Conservation (phyloP, 2,797 vertebrate genomes). For the Lithobates sylvaticus region DNA sequence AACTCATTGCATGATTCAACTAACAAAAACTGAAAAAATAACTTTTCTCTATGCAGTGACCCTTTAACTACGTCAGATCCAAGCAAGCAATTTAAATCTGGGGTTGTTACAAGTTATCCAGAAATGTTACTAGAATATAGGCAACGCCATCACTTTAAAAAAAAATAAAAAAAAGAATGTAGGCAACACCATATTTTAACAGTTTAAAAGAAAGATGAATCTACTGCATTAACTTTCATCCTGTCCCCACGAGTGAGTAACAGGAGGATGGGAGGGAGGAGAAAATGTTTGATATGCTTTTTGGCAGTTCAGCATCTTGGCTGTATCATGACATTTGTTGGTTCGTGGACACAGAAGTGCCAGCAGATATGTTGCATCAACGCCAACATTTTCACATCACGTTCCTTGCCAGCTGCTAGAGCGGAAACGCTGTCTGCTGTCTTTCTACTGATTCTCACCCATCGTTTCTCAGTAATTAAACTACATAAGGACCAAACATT, state of each 20-base stretch:
- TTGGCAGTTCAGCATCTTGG: slow-evolving; percentile 45
- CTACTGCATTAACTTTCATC: slow-evolving; percentile 25
- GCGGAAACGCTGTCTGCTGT: slow-evolving; percentile 38
- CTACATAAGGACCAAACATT: slow-evolving; percentile 44
- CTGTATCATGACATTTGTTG: slow-evolving; percentile 50
- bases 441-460: slow-evolving; percentile 41
- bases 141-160: neutral
- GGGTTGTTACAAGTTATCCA: too few relatives aligned
- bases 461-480: slow-evolving; percentile 35
- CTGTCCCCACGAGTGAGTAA: slow-evolving; percentile 23
- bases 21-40: too few relatives aligned
- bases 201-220: slow-evolving; percentile 6
- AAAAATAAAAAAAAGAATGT: neutral
- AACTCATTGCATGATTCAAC: too few relatives aligned
- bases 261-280: slow-evolving; percentile 18
- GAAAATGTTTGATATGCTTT: slow-evolving; percentile 37
- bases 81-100: too few relatives aligned
- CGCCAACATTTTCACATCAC: slow-evolving; percentile 29
- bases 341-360: slow-evolving; percentile 34
- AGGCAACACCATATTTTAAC: neutral
- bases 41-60: too few relatives aligned
- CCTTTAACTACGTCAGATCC: too few relatives aligned
- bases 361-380: slow-evolving; percentile 41
- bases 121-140: neutral
- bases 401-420: slow-evolving; percentile 41